Conservation (phyloP, 2,113 vertebrate species). For the Prionailurus viverrinus region DNA sequence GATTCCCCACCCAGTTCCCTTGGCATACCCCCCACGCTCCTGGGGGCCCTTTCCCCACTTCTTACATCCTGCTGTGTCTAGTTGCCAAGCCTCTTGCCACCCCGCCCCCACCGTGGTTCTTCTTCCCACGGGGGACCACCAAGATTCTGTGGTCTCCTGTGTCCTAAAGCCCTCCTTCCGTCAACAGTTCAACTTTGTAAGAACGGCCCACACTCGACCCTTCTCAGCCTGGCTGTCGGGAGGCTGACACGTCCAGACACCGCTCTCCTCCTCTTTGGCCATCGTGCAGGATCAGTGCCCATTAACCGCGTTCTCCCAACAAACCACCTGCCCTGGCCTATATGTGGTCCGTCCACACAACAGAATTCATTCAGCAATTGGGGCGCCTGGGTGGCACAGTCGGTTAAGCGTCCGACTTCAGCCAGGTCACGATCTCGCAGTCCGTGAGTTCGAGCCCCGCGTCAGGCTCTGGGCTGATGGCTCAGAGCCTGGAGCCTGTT, state of each 20-base stretch:
- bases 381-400: too few relatives aligned
- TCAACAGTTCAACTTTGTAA: not conserved
- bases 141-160: not conserved
- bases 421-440: too few relatives aligned
- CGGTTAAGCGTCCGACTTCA: too few relatives aligned
- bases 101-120: too few relatives aligned
- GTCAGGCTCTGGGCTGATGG: too few relatives aligned
- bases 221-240: not conserved
- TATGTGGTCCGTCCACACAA: too few relatives aligned
- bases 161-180: not conserved
- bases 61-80: not conserved
- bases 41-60: not conserved
- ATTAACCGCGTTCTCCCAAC: not conserved
- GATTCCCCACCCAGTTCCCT: not conserved
- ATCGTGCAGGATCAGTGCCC: not conserved
- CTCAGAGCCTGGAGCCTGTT: too few relatives aligned
- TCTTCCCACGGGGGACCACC: not conserved
- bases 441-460: too few relatives aligned
- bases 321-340: not conserved
- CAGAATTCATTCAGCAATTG: not conserved
- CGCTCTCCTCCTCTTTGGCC: not conserved
- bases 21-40: too few relatives aligned
- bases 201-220: not conserved
- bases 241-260: not conserved
- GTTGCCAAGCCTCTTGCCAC: not conserved